Evolutionary conservation across 2,113 vertebrate species (phyloP).

Genomic region (Grammomys surdaster): DNA sequence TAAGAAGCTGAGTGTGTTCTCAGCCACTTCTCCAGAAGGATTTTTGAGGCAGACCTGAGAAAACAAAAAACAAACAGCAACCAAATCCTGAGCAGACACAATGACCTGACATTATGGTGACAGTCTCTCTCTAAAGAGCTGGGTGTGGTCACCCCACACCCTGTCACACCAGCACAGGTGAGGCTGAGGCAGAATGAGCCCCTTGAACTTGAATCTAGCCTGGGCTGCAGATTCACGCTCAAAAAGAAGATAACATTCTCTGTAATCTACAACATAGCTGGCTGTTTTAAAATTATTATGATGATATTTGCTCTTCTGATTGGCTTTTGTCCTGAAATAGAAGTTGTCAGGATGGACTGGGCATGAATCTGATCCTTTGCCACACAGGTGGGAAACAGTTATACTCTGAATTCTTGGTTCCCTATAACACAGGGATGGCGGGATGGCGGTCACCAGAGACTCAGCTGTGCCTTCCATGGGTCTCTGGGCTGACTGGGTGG

Average conservation of each 20-base stretch:
- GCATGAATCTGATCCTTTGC: not conserved
- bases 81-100: not conserved
- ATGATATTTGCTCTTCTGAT: not conserved
- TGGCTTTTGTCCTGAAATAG: not conserved
- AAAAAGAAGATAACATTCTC: not conserved
- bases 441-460: not conserved
- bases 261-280: not conserved
- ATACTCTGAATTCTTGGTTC: not conserved
- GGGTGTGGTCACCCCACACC: too few species aligned
- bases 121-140: not conserved
- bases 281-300: not conserved
- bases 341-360: not conserved
- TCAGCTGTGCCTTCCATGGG: not conserved
- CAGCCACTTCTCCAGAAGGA: not conserved
- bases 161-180: not conserved
- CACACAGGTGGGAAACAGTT: not conserved
- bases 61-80: not conserved
- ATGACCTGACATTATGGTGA: not conserved
- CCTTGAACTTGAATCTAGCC: not conserved
- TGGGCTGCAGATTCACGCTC: too few species aligned
- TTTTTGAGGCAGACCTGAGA: not conserved
- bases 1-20: not conserved
- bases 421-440: accelerated
- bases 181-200: not conserved
- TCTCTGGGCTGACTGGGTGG: not conserved